A percentile compares a stretch with the other conserved stretches of the same genome.
Evolutionary conservation across 2,888 invertebrate genomes (phyloP).

Genomic region (Sinotaia quadrata): DNA sequence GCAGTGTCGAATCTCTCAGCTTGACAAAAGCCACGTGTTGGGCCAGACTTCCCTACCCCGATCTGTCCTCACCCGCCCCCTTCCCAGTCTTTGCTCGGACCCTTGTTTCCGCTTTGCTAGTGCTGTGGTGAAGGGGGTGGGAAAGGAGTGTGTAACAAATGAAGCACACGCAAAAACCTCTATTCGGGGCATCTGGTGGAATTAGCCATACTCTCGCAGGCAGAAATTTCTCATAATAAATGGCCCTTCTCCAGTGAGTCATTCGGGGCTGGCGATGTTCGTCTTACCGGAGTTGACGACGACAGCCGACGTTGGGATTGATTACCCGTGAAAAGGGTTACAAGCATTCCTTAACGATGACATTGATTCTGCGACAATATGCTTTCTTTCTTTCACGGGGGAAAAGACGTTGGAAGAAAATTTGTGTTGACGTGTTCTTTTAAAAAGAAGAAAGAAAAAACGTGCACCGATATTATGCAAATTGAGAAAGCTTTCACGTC

Average conservation of each 20-base stretch:
- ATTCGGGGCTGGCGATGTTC: not conserved
- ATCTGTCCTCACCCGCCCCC: not conserved
- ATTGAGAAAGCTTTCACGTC: too few species aligned
- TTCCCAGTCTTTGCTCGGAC: not conserved
- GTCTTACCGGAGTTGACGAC: too few species aligned
- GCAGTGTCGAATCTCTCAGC: not conserved
- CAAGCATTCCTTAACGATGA: too few species aligned
- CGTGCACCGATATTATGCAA: too few species aligned
- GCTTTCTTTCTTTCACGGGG: too few species aligned
- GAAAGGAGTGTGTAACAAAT: slow-evolving; percentile 17
- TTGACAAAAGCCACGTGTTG: slow-evolving; percentile 27
- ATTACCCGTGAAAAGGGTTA: not conserved
- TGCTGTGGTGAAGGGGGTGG: not conserved
- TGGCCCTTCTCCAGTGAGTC: slow-evolving; percentile 25
- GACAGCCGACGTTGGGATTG: not conserved
- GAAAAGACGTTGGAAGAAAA: too few species aligned
- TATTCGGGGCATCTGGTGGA: slow-evolving; percentile 15
- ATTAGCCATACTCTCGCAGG: slow-evolving; percentile 6
- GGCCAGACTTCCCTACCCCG: not conserved
- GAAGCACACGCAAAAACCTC: slow-evolving; percentile 13
- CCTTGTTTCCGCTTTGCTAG: not conserved
- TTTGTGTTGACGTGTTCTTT: too few species aligned
- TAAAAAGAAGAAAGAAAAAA: too few species aligned
- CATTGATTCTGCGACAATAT: too few species aligned
- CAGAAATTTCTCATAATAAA: slow-evolving; percentile 32